Evolutionary conservation across 1,140 invertebrate genomes (phyloP).

Genomic region (Achroia grisella): DNA sequence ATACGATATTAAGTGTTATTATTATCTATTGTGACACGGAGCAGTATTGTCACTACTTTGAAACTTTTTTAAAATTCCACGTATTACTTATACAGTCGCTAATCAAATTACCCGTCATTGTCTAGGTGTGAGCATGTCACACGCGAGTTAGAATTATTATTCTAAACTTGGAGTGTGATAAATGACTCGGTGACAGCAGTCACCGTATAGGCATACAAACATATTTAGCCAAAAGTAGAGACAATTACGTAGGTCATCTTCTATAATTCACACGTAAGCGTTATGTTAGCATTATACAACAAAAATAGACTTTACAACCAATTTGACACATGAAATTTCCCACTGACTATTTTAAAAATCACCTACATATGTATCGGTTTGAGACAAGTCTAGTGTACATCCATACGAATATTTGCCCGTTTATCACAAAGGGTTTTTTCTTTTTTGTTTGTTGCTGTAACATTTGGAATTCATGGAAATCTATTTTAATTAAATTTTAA

Average conservation of each 20-base stretch:
- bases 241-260: constrained; percentile 3
- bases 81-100: constrained; percentile 1
- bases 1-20: no score
- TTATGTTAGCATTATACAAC: not conserved
- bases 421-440: no score
- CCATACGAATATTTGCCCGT: no score
- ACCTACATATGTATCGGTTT: not conserved
- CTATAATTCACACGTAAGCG: constrained; percentile 1
- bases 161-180: not conserved
- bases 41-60: no score
- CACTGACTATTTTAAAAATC: not conserved
- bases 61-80: not conserved
- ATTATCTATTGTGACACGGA: no score
- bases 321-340: not conserved
- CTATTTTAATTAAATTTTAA: no score
- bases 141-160: not conserved
- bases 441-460: no score
- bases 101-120: constrained; percentile 1
- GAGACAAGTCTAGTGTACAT: not conserved
- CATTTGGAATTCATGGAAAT: no score
- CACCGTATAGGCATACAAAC: constrained; percentile 1
- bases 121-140: constrained; percentile 1
- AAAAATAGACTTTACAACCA: not conserved
- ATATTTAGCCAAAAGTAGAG: constrained; percentile 1
- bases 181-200: constrained; percentile 1